A percentile compares a stretch with the other conserved stretches of the same genome.
These are phyloP conservation scores for Erinaceus europaeus DNA, from an alignment of 2,113 vertebrate genomes.

Conservation along the genomic window DNA sequence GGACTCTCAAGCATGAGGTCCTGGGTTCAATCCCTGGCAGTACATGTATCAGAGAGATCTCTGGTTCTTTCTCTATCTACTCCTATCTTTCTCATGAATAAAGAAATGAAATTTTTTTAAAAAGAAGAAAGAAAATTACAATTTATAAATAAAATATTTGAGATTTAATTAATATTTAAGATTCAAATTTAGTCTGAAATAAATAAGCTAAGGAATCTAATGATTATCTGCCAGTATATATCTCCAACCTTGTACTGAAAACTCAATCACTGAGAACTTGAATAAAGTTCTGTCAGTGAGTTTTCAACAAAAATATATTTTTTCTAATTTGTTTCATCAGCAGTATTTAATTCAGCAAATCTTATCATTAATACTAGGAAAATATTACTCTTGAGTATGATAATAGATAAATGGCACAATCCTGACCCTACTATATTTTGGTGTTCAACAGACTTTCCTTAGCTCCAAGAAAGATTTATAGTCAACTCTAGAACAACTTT, in stretches of 20 bases:
- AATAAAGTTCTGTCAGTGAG: background rate
- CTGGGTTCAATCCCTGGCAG: too few species aligned
- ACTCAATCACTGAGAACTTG: background rate
- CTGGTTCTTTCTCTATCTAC: too few species aligned
- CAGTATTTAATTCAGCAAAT: conserved; percentile 8
- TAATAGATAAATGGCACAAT: background rate
- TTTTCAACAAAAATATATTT: conserved; percentile 3
- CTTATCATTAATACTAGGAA: background rate
- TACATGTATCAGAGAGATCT: too few species aligned
- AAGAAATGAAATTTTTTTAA: too few species aligned
- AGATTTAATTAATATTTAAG: background rate
- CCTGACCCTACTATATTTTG: background rate
- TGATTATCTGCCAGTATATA: background rate
- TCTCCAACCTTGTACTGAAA: background rate
- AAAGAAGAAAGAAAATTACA: background rate
- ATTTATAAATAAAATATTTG: background rate
- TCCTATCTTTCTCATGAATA: too few species aligned
- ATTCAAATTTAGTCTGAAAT: background rate
- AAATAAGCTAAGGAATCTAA: background rate
- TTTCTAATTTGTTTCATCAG: background rate
- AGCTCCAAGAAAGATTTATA: conserved; percentile 57
- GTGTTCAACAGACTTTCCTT: background rate
- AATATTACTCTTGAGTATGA: background rate
- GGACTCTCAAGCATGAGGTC: too few species aligned
- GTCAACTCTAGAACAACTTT: conserved; percentile 27